Evolutionary conservation across 2,113 vertebrate genomes (phyloP), one percentile per base, ranked within the genome.

Genomic region (Cyanoramphus novaezelandiae): DNA sequence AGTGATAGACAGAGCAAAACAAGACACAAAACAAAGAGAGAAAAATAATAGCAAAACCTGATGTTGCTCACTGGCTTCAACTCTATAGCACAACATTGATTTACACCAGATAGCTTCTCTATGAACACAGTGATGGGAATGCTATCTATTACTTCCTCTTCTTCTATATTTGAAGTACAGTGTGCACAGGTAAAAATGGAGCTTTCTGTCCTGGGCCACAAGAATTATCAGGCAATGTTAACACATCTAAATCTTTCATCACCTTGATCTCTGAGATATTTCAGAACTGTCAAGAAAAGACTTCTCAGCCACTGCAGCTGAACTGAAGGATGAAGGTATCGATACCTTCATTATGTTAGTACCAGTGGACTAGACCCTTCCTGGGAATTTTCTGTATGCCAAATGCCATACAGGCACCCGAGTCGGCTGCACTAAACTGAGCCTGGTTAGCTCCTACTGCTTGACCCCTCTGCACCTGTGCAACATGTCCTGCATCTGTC

Each of bases 21-120:
- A 75, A 92, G 55, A 76, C 88, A 86, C 35, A 88, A 80, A 93
- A 94, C 85, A 94, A 90, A 94, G 92, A 67, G 28, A 37, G 39
- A 28, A 75, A 87, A 86, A 92, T 35, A 94, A 90, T 17, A 86
- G 89, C 50, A 64, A 90, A 90, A 93, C 93, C 82, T 90, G 94
- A 86, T 4, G 0, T 50, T 74, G 71, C 68, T 70, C 14, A 7
- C 31, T 78, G 47, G 79, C 52, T 90, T 81, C 76, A 78, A 31
- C 37, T 84, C 13, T 23, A 1, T 15, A 86, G n/a, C 0, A 1
- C 7, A 52, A 19, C 41, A 33, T 10, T 49, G 16, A 82, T 93
- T 80, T 88, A 43, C 29, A 74, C 16, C 19, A 47, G 10, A 59
- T 33, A 83, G 43, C 21, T 92, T 49, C n/a, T 63, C 47, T 67